Conservation (phyloP, 30 jellyfish, hydroid and myxozoan genomes). For the Aurelia aurita complex sp. Pacific region DNA sequence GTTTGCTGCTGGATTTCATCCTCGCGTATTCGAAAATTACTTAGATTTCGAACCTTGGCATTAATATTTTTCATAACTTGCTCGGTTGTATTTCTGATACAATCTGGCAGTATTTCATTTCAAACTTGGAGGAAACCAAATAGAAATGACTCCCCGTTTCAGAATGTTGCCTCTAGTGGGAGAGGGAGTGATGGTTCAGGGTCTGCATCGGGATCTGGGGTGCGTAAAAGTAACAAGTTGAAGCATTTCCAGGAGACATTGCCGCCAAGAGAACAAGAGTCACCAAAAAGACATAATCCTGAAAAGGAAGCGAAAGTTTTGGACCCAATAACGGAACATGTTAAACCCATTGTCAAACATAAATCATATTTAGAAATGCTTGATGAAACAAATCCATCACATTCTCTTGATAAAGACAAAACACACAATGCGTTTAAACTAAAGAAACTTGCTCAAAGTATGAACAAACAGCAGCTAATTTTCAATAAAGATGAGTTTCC, state of each 20-base stretch:
- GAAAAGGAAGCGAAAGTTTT: too few species aligned
- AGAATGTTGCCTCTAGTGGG: too few species aligned
- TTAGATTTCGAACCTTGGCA: slow-evolving; percentile 6
- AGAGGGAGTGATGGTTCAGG: too few species aligned
- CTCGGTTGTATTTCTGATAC: slow-evolving; percentile 3
- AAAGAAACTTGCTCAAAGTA: slow-evolving; percentile 44
- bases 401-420: slow-evolving; percentile 43
- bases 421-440: slow-evolving; percentile 53
- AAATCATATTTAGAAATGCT: slow-evolving; percentile 28
- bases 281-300: background rate
- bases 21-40: slow-evolving; percentile 18
- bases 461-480: slow-evolving; percentile 68
- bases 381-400: slow-evolving; percentile 54
- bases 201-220: slow-evolving; percentile 40
- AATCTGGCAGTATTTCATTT: background rate
- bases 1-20: slow-evolving; percentile 28
- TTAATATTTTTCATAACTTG: background rate
- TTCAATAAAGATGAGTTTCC: slow-evolving; percentile 61
- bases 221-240: background rate
- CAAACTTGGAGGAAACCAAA: background rate
- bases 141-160: too few species aligned
- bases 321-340: too few species aligned
- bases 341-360: too few species aligned
- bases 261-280: background rate
- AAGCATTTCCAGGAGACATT: background rate